Evolutionary conservation across 2,888 invertebrate species (phyloP), one percentile per base, ranked within the genome.

Genomic region (Biston stratarius): DNA sequence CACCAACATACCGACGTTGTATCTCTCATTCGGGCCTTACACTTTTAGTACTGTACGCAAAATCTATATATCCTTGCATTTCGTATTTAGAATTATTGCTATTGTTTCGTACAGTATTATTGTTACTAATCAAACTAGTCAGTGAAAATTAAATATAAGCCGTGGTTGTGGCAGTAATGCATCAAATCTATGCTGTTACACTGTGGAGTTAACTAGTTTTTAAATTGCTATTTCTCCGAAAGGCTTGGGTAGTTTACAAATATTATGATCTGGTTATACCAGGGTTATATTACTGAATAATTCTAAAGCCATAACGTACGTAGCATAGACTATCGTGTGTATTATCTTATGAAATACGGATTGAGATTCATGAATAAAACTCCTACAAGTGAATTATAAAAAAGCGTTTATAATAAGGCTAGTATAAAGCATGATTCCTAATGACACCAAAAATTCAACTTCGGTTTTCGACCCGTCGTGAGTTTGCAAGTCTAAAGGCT

Each of bases 401-500:
- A 24, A 55, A 55, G 55, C 55, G 42, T 8, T 33, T 33, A 44
- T 42, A 53, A 61, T 40, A 52, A 56, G 53, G 59, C 53, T 40
- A 10, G 10, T 52, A 66, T 10, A 58, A 59, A 67, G 67, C 67
- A 62, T 67, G 51, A 52, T 57, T 53, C 48, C 59, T 64, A 48
- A 53, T 14, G 15, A 12, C n/a, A 44, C 12, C 36, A 15, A 67
- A 66, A 36, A 40, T 15, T 34, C 6, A 15, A 45, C 45, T 47
- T 59, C 40, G 36, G 38, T 56, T 47, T 33, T 24, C 11, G 38
- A 15, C 14, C 24, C 40, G 0, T 15, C 47, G 45, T 7, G 49
- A 56, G 14, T 67, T 57, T 51, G 79, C 83, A 76, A 81, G 80
- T 87, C 84, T 85, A 87, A 87, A 87, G 88, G 86, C 85, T 87